Percentiles rank a stretch among this genome's conserved stretches.
Conservation (phyloP, 2,888 invertebrate genomes). For the Archaeoteleia sp. region DNA sequence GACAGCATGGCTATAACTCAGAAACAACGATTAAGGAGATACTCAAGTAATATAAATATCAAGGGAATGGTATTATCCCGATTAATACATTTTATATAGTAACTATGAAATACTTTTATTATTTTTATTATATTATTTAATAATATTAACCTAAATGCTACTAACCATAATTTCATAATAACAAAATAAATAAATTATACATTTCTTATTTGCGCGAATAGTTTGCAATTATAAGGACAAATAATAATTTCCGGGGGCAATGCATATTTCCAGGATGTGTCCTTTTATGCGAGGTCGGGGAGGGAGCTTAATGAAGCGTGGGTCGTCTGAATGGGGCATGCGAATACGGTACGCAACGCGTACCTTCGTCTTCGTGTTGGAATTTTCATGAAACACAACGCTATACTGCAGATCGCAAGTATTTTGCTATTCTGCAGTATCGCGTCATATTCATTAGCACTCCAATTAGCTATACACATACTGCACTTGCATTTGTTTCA, state of each 20-base stretch:
- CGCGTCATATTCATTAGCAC: conserved; percentile 56
- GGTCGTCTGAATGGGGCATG: conserved; percentile 47
- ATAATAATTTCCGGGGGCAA: conserved; percentile 41
- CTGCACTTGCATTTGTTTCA: conserved; percentile 24
- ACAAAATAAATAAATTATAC: conserved; percentile 37
- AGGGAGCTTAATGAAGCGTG: conserved; percentile 48
- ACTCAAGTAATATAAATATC: too few relatives aligned
- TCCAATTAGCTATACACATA: conserved; percentile 56
- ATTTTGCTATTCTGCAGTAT: conserved; percentile 37
- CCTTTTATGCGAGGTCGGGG: conserved; percentile 23
- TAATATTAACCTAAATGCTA: too few relatives aligned
- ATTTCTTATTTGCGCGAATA: conserved; percentile 37
- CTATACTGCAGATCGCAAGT: conserved; percentile 46
- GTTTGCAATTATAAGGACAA: conserved; percentile 36
- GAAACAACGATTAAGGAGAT: too few relatives aligned
- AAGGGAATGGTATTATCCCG: too few relatives aligned
- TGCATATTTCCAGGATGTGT: conserved; percentile 35
- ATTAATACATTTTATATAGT: too few relatives aligned
- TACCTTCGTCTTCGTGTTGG: conserved; percentile 24
- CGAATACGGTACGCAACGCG: conserved; percentile 21
- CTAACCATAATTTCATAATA: too few relatives aligned
- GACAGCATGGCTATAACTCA: too few relatives aligned
- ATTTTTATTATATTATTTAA: too few relatives aligned
- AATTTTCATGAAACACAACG: conserved; percentile 47
- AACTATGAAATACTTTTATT: too few relatives aligned